Percentiles rank a stretch among this genome's conserved stretches.
phyloP scores from a whole-genome alignment of 2,113 vertebrate species.

The Phalacrocorax pelagicus region DNA sequence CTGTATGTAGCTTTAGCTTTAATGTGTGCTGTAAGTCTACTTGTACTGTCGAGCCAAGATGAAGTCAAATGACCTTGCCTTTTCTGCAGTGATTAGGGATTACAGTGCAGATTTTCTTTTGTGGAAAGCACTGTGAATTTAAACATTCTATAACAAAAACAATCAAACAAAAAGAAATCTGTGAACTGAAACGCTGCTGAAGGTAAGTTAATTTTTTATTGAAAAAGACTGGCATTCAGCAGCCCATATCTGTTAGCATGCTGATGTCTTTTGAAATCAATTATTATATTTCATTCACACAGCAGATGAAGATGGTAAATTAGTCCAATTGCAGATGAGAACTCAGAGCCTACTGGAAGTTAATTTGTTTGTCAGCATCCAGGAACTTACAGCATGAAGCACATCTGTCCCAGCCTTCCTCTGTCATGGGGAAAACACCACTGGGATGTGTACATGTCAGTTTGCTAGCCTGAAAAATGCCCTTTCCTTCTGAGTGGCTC shows the following conservation, averaged over 20 bases:
- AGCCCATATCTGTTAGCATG: not conserved
- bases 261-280: not conserved
- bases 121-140: not conserved
- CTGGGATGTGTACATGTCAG: not conserved
- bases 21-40: not conserved
- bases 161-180: not conserved
- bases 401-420: not conserved
- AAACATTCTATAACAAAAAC: not conserved
- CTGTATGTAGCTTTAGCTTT: not conserved
- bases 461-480: not conserved
- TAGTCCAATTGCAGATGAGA: constrained; percentile 29
- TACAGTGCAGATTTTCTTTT: not conserved
- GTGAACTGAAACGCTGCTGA: not conserved
- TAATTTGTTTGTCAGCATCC: constrained; percentile 20
- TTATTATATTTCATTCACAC: constrained; percentile 15
- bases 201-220: not conserved
- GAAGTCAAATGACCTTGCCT: not conserved
- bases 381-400: constrained; percentile 3
- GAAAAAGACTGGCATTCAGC: not conserved
- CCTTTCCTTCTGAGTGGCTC: not conserved
- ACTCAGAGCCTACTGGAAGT: not conserved
- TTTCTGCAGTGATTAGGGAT: not conserved
- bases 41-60: not conserved
- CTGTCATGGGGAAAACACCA: not conserved
- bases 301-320: constrained; percentile 39